Base-by-base conservation (phyloP, 2,888 invertebrate genomes). In the Boloria selene region DNA sequence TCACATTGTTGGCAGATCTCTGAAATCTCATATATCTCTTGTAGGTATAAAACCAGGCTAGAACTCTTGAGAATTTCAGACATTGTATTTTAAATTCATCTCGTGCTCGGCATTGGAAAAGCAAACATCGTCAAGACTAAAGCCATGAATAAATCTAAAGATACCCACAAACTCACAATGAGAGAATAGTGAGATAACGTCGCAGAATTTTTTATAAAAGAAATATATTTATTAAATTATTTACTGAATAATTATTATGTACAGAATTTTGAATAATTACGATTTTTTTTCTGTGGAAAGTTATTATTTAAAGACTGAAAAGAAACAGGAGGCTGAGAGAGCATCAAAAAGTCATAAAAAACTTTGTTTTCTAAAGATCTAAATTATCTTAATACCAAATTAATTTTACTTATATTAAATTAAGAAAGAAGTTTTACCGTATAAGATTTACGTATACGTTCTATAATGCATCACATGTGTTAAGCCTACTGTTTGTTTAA, bases 401-500 rank as follows among this genome's bases (percentile, higher is more conserved):
- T 7, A 38, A 38, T 38, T 10, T 38, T 38, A 10, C 10, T 38
- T 38, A 38, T 38, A 38, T 10, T 38, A 38, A 10, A 58, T 13
- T 17, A 4, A 47, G 4, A 59, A n/a, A 47, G 26, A n/a, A 49
- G 14, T 18, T 14, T 38, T 38, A 56, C 45, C 26, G 17, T 56
- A 3, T 16, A 49, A 17, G n/a, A 49, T 26, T n/a, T 16, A 59
- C 10, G 17, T 17, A 47, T 31, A 50, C 52, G 42, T 42, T 44
- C 26, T 18, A 26, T 26, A 45, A 61, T 64, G 18, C 61, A 61
- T 65, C 73, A 75, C 74, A 78, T 74, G 71, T 73, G 73, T 65
- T 67, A 26, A 67, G 58, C 70, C 72, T 72, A 70, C 74, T 72
- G 71, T 75, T 71, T 76, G 72, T 72, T 72, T 75, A 71, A 71